Evolutionary conservation across 1,140 invertebrate genomes (phyloP).

Genomic region (Heterodera carotae): DNA sequence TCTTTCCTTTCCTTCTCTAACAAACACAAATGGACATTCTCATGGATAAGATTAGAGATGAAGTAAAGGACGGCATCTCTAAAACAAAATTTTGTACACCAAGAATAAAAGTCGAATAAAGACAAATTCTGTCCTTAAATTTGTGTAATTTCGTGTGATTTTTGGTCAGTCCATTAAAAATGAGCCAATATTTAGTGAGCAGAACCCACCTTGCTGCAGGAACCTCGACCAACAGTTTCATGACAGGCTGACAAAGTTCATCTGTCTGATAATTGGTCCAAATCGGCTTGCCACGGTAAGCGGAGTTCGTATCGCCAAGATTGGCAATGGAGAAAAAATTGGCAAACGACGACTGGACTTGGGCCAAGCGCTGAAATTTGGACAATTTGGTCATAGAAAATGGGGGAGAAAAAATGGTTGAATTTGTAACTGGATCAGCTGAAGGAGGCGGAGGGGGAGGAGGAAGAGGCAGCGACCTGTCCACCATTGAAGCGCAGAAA

Average conservation of each 20-base stretch:
- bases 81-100: neutral
- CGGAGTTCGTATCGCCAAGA: slow-evolving; percentile 21
- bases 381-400: neutral
- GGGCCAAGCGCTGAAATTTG: neutral
- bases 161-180: too few species aligned
- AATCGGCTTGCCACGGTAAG: slow-evolving; percentile 20
- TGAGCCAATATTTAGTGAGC: too few species aligned
- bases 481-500: neutral
- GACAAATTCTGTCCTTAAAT: too few species aligned
- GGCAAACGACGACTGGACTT: neutral
- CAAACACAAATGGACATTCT: slow-evolving; percentile 26
- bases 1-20: slow-evolving; percentile 25
- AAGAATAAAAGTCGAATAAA: neutral
- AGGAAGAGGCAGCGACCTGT: neutral
- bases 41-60: slow-evolving; percentile 22
- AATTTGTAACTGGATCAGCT: neutral
- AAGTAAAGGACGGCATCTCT: slow-evolving; percentile 20
- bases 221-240: slow-evolving; percentile 9
- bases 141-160: too few species aligned
- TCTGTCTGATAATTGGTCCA: slow-evolving; percentile 19
- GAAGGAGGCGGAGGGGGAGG: neutral
- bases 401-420: neutral
- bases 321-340: slow-evolving; percentile 23
- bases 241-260: neutral
- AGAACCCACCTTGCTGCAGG: slow-evolving; percentile 10